Conservation (phyloP, 23 tunicate genomes). For the Phallusia fumigata region DNA sequence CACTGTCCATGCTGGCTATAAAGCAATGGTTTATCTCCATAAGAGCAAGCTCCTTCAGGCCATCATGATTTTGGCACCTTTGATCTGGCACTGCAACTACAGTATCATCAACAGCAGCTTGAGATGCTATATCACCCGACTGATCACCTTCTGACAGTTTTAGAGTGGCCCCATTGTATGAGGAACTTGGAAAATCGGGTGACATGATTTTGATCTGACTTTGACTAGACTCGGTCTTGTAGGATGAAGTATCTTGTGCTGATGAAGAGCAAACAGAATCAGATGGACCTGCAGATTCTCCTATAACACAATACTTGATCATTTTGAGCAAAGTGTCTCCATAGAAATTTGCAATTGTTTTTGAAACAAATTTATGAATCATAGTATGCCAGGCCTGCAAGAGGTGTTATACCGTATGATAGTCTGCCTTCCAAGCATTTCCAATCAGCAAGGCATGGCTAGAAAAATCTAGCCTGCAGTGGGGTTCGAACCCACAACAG, state of each 20-base stretch:
- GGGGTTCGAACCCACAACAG: too few species aligned
- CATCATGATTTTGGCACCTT: not conserved
- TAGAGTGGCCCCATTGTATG: not conserved
- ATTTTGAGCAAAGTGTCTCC: too few species aligned
- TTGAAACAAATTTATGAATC: too few species aligned
- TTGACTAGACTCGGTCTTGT: not conserved
- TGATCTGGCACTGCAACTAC: not conserved
- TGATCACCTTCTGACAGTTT: not conserved
- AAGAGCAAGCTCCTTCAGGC: not conserved
- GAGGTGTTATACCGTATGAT: too few species aligned
- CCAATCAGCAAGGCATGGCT: too few species aligned
- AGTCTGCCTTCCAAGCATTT: too few species aligned
- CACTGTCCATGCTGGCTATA: constrained; percentile 32
- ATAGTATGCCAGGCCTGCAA: too few species aligned
- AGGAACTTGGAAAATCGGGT: not conserved
- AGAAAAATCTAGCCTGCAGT: too few species aligned
- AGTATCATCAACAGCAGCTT: not conserved
- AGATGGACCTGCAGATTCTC: not conserved
- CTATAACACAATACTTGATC: too few species aligned
- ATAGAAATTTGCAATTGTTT: too few species aligned
- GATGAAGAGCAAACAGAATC: constrained; percentile 26
- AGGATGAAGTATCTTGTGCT: constrained; percentile 37
- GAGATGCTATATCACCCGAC: not conserved
- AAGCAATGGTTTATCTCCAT: constrained; percentile 59
- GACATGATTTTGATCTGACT: not conserved